Base-by-base conservation (phyloP, 2,113 vertebrate species). In the Albula goreensis region DNA sequence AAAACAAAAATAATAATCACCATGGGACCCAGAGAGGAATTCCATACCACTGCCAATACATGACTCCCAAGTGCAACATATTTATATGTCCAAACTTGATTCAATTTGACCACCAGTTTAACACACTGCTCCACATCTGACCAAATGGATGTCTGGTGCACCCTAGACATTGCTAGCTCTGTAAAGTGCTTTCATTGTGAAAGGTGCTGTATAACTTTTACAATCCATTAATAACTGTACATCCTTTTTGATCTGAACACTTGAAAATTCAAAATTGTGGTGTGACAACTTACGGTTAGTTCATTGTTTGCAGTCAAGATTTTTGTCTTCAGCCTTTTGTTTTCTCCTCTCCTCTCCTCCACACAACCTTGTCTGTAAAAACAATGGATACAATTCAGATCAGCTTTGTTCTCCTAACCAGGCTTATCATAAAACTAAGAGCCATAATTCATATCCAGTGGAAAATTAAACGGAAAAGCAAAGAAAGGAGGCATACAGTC, bases 271-370 rank as follows among this genome's bases (percentile, higher is more conserved):
- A 10, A 74, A 74, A 74, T 25, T 8, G 8, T 10, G n/a, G n/a
- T 9, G 8, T 31, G 48, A 50, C 22, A 48, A 94, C 94, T 95
- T 90, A 93, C 94, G 91, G 88, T 91, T 90, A 87, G 90, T 89
- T 92, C 91, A 90, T 90, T 89, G 88, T 91, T 92, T 89, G 89
- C 91, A 89, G 82, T 80, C 9, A 87, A 86, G 92, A 88, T 89
- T 85, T 89, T 81, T 78, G 86, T 78, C 88, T 88, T 88, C 60
- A 66, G 82, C 83, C 56, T 88, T 84, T 88, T 88, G 74, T 53
- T 56, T 41, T 90, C 88, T 10, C 50, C 83, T 83, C 86, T 89
- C 88, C 87, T 89, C 85, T 86, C 86, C 82, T 89, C 83, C 88
- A 22, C 86, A 83, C 90, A 82, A 86, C 82, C 90, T 8, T 10